Conservation (phyloP, 2,113 vertebrate species). For the Hylia prasina region DNA sequence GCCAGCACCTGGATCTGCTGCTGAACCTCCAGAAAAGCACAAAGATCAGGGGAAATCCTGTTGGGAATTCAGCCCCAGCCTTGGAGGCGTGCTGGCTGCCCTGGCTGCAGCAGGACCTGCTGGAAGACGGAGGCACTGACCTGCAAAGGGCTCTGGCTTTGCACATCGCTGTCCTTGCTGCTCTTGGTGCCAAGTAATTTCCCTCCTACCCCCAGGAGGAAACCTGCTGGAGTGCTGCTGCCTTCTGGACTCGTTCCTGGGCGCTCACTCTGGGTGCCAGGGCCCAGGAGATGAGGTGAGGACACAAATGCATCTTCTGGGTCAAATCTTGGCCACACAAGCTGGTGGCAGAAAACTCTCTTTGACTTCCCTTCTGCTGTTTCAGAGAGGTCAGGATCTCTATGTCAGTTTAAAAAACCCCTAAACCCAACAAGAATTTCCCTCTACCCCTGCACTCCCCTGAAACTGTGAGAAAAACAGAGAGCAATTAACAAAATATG, state of each 20-base stretch:
- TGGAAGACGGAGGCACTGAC: not conserved
- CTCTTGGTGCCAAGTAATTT: fast-evolving
- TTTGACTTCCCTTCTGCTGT: not conserved
- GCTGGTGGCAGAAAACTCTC: not conserved
- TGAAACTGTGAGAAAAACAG: not conserved
- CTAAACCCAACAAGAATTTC: not conserved
- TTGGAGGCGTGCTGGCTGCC: fast-evolving
- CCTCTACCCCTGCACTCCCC: not conserved
- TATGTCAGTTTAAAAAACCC: fast-evolving
- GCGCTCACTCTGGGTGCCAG: not conserved
- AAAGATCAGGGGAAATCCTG: not conserved
- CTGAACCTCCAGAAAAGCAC: not conserved
- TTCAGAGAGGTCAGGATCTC: not conserved
- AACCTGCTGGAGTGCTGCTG: not conserved
- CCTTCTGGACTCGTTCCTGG: not conserved
- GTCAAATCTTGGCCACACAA: not conserved
- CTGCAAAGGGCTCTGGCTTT: not conserved
- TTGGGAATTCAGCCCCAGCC: not conserved
- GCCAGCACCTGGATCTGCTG: not conserved
- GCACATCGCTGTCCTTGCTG: not conserved
- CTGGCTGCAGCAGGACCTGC: not conserved
- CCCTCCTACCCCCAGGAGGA: not conserved
- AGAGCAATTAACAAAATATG: not conserved
- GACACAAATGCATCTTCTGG: not conserved
- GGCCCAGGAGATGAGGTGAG: not conserved